Percentiles rank a stretch among this genome's conserved stretches.
Evolutionary conservation across 2,888 invertebrate genomes (phyloP).

Genomic region (Trissoscelio sp.): DNA sequence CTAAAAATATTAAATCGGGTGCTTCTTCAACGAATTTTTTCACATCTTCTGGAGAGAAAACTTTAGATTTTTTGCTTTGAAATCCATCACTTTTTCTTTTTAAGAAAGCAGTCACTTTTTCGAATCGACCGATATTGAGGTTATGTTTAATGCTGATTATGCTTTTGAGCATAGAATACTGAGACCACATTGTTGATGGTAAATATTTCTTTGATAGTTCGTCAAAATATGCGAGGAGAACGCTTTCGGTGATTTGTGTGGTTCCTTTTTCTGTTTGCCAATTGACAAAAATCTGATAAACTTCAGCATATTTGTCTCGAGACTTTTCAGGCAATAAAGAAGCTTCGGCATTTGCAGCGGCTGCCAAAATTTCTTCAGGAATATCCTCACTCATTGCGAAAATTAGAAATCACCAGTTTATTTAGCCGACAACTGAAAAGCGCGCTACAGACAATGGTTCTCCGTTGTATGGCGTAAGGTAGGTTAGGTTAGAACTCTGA

Average conservation of each 20-base stretch:
- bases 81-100: neutral
- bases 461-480: too few species aligned
- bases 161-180: neutral
- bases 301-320: neutral
- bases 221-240: neutral
- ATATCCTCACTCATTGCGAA: too few species aligned
- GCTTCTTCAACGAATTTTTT: neutral
- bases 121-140: neutral
- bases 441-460: too few species aligned
- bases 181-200: conserved; percentile 2
- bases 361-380: neutral
- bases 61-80: conserved; percentile 12
- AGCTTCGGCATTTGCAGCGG: neutral
- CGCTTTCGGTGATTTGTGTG: neutral
- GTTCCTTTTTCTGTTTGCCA: neutral
- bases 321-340: neutral
- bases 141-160: too few species aligned
- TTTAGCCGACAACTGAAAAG: too few species aligned
- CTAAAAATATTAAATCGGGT: neutral
- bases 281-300: neutral
- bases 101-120: neutral
- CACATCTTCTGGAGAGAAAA: neutral
- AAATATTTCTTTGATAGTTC: neutral
- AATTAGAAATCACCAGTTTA: too few species aligned
- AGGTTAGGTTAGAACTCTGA: too few species aligned